A percentile compares a stretch with the other conserved stretches of the same genome.
phyloP scores from a whole-genome alignment of 2,888 invertebrate species.

The Boloria selene region DNA sequence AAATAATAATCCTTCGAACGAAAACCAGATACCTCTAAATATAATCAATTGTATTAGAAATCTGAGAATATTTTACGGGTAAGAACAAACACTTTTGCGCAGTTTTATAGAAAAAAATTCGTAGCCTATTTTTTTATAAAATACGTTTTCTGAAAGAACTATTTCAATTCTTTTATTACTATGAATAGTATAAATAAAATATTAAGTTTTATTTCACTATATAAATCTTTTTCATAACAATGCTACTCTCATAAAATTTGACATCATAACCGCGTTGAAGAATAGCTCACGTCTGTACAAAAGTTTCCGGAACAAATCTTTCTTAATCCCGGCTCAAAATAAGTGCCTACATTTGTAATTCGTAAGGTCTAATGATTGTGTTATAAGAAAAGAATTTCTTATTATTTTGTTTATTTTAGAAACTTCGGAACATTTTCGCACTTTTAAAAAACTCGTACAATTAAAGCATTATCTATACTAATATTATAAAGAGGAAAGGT shows the following conservation, averaged over 20 bases:
- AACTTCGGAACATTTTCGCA: not conserved
- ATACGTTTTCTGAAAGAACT: no score
- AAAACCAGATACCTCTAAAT: no score
- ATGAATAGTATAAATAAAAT: not conserved
- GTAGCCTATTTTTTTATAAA: no score
- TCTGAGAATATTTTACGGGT: no score
- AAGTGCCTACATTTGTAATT: slow-evolving; percentile 36
- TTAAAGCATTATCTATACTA: no score
- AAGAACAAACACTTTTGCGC: no score
- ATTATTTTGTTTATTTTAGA: slow-evolving; percentile 1
- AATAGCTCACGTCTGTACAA: slow-evolving; percentile 12
- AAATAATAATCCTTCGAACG: not conserved
- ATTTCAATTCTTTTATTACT: no score
- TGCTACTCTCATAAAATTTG: not conserved
- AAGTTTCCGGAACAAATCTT: slow-evolving; percentile 28
- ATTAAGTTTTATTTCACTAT: not conserved
- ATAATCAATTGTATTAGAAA: no score
- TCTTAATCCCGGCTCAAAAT: slow-evolving; percentile 33
- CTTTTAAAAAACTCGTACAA: not conserved
- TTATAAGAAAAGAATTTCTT: slow-evolving; percentile 17
- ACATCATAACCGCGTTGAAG: slow-evolving; percentile 13
- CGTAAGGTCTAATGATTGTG: slow-evolving; percentile 26
- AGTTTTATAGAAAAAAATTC: no score
- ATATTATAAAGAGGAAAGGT: no score
- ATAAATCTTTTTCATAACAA: not conserved